Conservation (phyloP, 2,888 invertebrate genomes). For the Philaethria dido region DNA sequence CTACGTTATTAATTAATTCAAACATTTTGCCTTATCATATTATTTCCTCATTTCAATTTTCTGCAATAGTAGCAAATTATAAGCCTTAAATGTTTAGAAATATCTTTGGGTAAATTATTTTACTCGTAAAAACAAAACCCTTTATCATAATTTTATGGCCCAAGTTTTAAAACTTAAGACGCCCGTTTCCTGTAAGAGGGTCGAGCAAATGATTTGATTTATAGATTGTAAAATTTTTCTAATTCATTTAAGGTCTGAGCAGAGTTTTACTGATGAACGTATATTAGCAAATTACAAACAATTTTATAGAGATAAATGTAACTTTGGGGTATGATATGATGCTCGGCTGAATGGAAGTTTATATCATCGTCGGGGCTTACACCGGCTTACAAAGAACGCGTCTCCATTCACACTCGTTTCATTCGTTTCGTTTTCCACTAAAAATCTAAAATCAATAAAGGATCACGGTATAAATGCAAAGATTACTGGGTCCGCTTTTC, state of each 20-base stretch:
- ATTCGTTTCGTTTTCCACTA: slow-evolving; percentile 82
- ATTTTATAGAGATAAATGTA: slow-evolving; percentile 46
- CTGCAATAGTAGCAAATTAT: slow-evolving; percentile 53
- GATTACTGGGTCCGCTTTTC: slow-evolving; percentile 78
- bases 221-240: slow-evolving; percentile 54
- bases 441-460: slow-evolving; percentile 84
- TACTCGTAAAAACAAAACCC: slow-evolving; percentile 72
- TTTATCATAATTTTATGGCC: slow-evolving; percentile 77
- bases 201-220: slow-evolving; percentile 65
- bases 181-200: slow-evolving; percentile 68
- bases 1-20: slow-evolving; percentile 56
- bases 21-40: slow-evolving; percentile 45
- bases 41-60: slow-evolving; percentile 46
- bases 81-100: slow-evolving; percentile 64
- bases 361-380: slow-evolving; percentile 79
- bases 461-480: slow-evolving; percentile 83
- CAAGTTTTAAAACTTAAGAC: slow-evolving; percentile 67
- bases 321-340: slow-evolving; percentile 68
- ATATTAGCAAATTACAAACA: slow-evolving; percentile 39
- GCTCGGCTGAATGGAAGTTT: slow-evolving; percentile 74
- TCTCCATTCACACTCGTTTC: slow-evolving; percentile 80
- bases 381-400: slow-evolving; percentile 75
- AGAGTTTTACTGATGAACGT: slow-evolving; percentile 28
- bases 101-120: slow-evolving; percentile 68
- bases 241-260: slow-evolving; percentile 50